These are phyloP conservation scores for Rhabdophis nuchalis DNA, from an alignment of 2,797 vertebrate species.

Conservation along the genomic window DNA sequence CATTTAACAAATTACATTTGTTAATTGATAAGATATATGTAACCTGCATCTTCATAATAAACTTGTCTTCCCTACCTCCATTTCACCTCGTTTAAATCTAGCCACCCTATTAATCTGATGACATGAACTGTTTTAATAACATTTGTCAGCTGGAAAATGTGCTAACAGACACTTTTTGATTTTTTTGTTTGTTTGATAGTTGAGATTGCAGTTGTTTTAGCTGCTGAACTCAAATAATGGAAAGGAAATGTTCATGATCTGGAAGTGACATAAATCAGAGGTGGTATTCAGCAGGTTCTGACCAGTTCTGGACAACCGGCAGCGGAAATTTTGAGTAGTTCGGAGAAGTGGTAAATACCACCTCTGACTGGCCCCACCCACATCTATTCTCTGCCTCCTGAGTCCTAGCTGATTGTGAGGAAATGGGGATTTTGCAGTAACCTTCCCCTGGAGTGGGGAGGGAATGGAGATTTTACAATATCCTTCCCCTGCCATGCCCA, in stretches of 20 bases:
- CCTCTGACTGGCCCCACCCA: no score
- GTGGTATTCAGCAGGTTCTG: no score
- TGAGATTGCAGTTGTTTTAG: not conserved
- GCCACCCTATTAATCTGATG: not conserved
- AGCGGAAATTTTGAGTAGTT: no score
- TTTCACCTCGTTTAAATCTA: not conserved
- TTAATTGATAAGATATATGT: not conserved
- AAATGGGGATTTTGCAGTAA: no score
- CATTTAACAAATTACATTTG: not conserved
- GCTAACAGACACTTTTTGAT: not conserved
- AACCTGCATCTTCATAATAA: not conserved
- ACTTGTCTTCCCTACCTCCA: not conserved
- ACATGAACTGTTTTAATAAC: not conserved
- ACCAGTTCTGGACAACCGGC: no score
- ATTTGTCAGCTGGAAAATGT: not conserved
- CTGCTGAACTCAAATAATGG: not conserved
- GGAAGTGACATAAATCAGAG: not conserved
- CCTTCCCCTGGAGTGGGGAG: no score
- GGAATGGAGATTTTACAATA: no score
- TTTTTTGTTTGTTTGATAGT: not conserved
- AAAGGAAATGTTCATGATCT: not conserved
- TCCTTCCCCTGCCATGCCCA: no score
- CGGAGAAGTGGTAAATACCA: no score
- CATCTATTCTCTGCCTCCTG: no score
- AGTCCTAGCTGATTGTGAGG: no score